A percentile compares a stretch with the other conserved stretches of the same genome.
These are phyloP conservation scores for Hozukius guyotensis DNA, from an alignment of 2,797 vertebrate species.

Conservation along the genomic window DNA sequence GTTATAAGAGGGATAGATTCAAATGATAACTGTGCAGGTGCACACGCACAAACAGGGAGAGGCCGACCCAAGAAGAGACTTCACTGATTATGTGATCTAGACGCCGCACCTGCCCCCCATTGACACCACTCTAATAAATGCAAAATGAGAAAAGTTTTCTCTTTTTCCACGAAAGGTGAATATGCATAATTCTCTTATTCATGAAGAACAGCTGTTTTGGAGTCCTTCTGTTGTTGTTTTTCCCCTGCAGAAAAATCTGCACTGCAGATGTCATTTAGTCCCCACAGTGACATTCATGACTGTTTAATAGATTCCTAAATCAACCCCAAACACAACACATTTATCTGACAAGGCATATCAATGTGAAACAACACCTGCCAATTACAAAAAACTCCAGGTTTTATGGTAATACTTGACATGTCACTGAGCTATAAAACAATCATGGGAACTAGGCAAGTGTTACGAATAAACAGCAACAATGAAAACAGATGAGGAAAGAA, in stretches of 20 bases:
- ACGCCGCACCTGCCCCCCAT: slow-evolving; percentile 30
- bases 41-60: background rate
- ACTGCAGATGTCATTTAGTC: slow-evolving; percentile 49
- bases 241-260: slow-evolving; percentile 40
- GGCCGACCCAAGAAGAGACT: background rate
- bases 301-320: slow-evolving; percentile 59
- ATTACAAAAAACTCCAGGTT: slow-evolving; percentile 17
- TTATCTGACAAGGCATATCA: slow-evolving; percentile 40
- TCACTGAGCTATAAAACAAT: background rate
- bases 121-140: slow-evolving; percentile 5
- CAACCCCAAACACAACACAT: slow-evolving; percentile 33
- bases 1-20: slow-evolving; percentile 27
- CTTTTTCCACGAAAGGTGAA: background rate
- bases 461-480: background rate
- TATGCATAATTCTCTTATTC: slow-evolving; percentile 37
- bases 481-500: background rate
- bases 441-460: background rate
- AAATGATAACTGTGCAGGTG: slow-evolving; percentile 17
- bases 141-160: slow-evolving; percentile 13
- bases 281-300: slow-evolving; percentile 40
- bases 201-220: slow-evolving; percentile 30
- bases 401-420: slow-evolving; percentile 14
- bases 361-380: slow-evolving; percentile 24
- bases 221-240: slow-evolving; percentile 39
- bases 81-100: slow-evolving; percentile 10